These are phyloP conservation scores for Umimayanthus chanpuru DNA, from an alignment of 92 coral and sea anemone species.

Conservation along the genomic window DNA sequence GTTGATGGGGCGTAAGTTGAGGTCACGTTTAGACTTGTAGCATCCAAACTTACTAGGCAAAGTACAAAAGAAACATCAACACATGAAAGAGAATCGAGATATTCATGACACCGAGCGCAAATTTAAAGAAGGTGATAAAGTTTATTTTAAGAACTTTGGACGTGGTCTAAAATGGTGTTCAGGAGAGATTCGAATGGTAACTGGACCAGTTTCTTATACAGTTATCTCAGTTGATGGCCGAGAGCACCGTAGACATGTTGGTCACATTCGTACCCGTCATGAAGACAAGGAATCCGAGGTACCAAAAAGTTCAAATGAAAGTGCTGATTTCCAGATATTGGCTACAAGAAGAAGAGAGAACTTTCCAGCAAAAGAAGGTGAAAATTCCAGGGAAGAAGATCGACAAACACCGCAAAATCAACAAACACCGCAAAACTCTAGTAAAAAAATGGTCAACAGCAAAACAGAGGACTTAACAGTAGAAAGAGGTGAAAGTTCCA, in stretches of 20 bases:
- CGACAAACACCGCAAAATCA: too few species aligned
- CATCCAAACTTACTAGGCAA: conserved; percentile 21
- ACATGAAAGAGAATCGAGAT: conserved; percentile 8
- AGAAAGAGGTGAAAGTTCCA: not conserved
- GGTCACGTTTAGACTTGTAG: not conserved
- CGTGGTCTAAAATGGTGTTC: conserved; percentile 2
- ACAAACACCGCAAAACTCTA: conserved; percentile 1
- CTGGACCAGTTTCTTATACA: conserved; percentile 17
- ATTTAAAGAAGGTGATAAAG: conserved; percentile 10
- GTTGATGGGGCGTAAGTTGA: too few species aligned
- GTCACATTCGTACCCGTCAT: conserved; percentile 1
- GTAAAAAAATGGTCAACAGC: not conserved
- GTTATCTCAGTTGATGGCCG: conserved; percentile 20
- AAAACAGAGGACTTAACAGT: not conserved
- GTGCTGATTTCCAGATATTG: not conserved
- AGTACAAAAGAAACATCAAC: not conserved
- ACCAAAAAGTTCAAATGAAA: not conserved
- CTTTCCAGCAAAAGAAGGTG: not conserved
- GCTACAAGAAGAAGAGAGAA: not conserved
- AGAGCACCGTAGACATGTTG: conserved; percentile 16
- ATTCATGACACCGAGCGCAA: conserved; percentile 2
- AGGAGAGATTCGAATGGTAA: conserved; percentile 14
- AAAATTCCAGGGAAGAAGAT: not conserved
- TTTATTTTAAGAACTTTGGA: conserved; percentile 26
- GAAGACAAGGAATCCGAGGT: not conserved